Percentiles rank a stretch among this genome's conserved stretches.
phyloP scores from a whole-genome alignment of 2,797 vertebrate species.

The Neosilurus hyrtlii region DNA sequence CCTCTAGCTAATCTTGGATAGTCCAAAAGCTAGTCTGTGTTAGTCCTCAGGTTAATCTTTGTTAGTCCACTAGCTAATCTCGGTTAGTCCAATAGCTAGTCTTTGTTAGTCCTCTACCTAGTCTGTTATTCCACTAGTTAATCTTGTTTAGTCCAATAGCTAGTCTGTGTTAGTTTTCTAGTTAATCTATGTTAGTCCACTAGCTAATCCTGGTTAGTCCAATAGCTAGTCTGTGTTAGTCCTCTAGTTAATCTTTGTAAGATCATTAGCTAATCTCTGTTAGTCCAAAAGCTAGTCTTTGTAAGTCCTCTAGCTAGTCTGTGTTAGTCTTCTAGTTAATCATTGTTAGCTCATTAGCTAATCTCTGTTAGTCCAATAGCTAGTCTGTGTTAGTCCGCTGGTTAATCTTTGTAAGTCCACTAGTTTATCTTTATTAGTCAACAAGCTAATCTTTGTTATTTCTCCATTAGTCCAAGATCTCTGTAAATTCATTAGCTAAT shows the following conservation, averaged over 20 bases:
- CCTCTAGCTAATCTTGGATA: neutral
- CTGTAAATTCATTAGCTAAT: neutral
- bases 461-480: no score
- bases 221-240: no score
- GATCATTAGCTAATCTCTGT: no score
- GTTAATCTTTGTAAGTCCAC: no score
- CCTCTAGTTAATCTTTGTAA: no score
- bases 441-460: neutral
- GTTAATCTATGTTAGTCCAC: neutral
- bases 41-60: no score
- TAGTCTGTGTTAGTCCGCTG: neutral
- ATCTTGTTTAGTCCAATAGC: no score
- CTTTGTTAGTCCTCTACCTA: no score
- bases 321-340: neutral
- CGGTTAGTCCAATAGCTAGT: neutral
- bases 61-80: no score
- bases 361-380: neutral
- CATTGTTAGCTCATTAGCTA: neutral
- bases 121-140: neutral
- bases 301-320: neutral
- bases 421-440: neutral
- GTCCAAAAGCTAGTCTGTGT: no score
- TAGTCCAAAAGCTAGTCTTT: neutral
- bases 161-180: no score
- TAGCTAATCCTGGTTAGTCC: no score